Conservation (phyloP, 2,797 vertebrate genomes). For the Tenualosa thibaudeaui region DNA sequence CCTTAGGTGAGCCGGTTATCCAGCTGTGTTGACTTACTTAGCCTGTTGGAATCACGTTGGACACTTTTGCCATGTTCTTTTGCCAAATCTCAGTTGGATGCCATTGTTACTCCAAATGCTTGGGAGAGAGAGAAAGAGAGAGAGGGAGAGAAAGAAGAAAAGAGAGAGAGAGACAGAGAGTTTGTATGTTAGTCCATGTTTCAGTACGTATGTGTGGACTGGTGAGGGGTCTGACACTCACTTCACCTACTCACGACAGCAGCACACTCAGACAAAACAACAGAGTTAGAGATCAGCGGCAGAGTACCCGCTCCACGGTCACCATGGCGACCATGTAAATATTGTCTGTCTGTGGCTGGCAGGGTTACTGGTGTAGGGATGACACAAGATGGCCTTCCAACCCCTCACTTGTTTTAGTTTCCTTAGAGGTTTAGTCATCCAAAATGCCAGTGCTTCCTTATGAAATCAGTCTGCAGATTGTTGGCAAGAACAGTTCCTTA, state of each 20-base stretch:
- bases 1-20: neutral
- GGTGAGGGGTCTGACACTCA: neutral
- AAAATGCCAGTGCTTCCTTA: neutral
- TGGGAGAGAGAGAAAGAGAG: neutral
- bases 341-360: constrained; percentile 37
- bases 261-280: constrained; percentile 21
- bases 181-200: neutral
- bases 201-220: neutral
- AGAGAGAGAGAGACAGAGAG: neutral
- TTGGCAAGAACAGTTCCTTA: neutral
- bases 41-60: neutral
- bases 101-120: neutral
- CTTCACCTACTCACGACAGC: neutral
- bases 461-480: neutral
- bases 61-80: neutral
- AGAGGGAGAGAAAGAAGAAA: no score
- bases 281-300: constrained; percentile 17
- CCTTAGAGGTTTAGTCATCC: neutral
- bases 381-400: neutral
- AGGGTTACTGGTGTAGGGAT: constrained; percentile 17
- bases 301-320: constrained; percentile 28
- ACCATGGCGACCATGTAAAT: constrained; percentile 48
- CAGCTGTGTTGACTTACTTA: neutral
- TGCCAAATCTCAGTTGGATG: neutral
- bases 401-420: constrained; percentile 12